Evolutionary conservation across 2,113 vertebrate species (phyloP), one percentile per base, ranked within the genome.

Genomic region (Globicephala melas): DNA sequence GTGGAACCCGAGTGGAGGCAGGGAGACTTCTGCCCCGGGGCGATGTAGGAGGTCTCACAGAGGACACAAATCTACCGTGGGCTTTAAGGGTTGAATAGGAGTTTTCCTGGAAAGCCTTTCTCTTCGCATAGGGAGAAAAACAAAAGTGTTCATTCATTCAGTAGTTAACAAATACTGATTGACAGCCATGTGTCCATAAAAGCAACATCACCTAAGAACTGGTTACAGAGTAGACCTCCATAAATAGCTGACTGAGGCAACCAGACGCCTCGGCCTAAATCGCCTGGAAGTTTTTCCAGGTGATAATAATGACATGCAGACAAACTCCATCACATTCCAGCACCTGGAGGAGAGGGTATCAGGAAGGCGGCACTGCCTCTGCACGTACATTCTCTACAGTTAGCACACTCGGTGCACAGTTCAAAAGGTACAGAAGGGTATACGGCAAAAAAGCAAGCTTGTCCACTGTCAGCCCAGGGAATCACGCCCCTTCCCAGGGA

Each of bases 351-450:
- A 21, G 47, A 17, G 31, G 6, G 25, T 0, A 0, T 0, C 8
- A 10, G 20, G 47, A 2, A 38, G 65, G 67, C 3, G 5, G 26
- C 20, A 1, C 4, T 2, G n/a, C 44, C 14, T 10, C 53, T 53
- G 70, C 15, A 1, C 0, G 20, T 3, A 9, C 36, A 0, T 62
- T 38, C 63, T 31, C 38, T 14, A 17, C 0, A 5, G 17, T 31
- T 8, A 41, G 10, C 2, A 8, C 5, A 0, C 41, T 28, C 15
- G 15, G 31, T 13, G 26, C 58, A 1, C 44, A 65, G 3, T 12
- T 18, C 58, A 38, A 55, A 74, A 25, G 63, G 5, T 15, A 10
- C n/a, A 14, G 3, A 36, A 71, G n/a, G 26, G 65, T 9, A 12
- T 4, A 15, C 38, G 2, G 8, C 0, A 21, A 55, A n/a, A n/a